phyloP scores from a whole-genome alignment of 2,888 invertebrate genomes.

The Hirudinaria manillensis region DNA sequence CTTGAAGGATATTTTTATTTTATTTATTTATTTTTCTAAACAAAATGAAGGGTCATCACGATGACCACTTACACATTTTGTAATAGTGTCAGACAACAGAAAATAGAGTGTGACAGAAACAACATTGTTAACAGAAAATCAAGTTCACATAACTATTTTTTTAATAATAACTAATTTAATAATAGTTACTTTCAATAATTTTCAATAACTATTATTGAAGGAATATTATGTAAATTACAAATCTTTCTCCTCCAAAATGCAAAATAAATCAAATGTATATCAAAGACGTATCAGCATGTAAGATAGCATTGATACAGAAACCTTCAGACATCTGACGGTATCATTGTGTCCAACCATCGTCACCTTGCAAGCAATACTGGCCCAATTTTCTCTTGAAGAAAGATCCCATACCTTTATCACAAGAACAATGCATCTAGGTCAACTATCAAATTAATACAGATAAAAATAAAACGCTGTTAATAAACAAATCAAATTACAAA shows the following conservation, averaged over 20 bases:
- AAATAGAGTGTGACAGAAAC: too few species aligned
- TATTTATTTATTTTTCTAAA: too few species aligned
- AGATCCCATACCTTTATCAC: constrained; percentile 76
- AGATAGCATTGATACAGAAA: constrained; percentile 38
- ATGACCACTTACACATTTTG: too few species aligned
- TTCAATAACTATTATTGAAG: too few species aligned
- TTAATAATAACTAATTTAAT: not conserved
- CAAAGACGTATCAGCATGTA: too few species aligned
- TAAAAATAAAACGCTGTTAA: not conserved
- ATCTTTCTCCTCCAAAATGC: not conserved
- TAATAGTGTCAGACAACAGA: too few species aligned
- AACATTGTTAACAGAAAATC: too few species aligned
- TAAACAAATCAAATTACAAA: not conserved
- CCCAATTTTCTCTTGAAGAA: constrained; percentile 67
- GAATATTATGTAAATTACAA: too few species aligned
- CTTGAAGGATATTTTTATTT: too few species aligned
- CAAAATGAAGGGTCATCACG: too few species aligned
- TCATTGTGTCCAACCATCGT: constrained; percentile 59
- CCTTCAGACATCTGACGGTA: constrained; percentile 58
- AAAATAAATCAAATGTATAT: not conserved
- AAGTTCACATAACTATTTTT: too few species aligned
- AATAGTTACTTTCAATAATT: not conserved
- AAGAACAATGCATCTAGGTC: not conserved
- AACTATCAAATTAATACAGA: not conserved
- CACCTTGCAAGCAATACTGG: constrained; percentile 57